Percentiles rank a stretch among this genome's conserved stretches.
These are phyloP conservation scores for Apotomis betuletana DNA, from an alignment of 2,888 invertebrate species.

Conservation along the genomic window DNA sequence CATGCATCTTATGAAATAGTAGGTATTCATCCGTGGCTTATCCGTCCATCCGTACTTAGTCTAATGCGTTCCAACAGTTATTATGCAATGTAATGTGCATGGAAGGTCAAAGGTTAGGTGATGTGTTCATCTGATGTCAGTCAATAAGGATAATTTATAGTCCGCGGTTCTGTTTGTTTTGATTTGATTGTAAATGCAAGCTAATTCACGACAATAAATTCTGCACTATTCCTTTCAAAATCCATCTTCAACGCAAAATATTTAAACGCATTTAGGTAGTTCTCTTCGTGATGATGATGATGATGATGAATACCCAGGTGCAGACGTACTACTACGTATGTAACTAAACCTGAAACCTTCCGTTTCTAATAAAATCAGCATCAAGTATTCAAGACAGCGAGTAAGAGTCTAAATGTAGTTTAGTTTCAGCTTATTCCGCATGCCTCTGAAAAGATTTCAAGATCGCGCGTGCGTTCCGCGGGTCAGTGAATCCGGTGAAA, in stretches of 20 bases:
- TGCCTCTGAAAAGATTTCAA: constrained; percentile 16
- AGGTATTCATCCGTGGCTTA: neutral
- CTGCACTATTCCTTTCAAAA: too few species aligned
- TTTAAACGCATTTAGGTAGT: too few species aligned
- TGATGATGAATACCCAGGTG: too few species aligned
- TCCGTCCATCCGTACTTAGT: neutral
- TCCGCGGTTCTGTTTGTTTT: too few species aligned
- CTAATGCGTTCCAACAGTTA: constrained; percentile 8
- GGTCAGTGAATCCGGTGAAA: neutral
- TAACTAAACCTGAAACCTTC: too few species aligned
- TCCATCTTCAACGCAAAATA: too few species aligned
- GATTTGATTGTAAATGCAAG: too few species aligned
- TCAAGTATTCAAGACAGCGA: too few species aligned
- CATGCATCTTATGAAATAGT: constrained; percentile 6
- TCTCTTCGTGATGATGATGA: too few species aligned
- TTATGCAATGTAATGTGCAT: neutral
- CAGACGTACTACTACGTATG: too few species aligned
- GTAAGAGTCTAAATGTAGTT: neutral
- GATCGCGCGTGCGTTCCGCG: neutral
- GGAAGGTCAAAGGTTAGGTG: neutral
- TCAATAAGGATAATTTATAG: neutral
- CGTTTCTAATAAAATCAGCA: too few species aligned
- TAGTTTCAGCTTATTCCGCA: neutral
- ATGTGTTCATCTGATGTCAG: neutral
- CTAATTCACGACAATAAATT: too few species aligned